Evolutionary conservation across 2,888 invertebrate genomes (phyloP).

Genomic region (Drosophila mayaguana): DNA sequence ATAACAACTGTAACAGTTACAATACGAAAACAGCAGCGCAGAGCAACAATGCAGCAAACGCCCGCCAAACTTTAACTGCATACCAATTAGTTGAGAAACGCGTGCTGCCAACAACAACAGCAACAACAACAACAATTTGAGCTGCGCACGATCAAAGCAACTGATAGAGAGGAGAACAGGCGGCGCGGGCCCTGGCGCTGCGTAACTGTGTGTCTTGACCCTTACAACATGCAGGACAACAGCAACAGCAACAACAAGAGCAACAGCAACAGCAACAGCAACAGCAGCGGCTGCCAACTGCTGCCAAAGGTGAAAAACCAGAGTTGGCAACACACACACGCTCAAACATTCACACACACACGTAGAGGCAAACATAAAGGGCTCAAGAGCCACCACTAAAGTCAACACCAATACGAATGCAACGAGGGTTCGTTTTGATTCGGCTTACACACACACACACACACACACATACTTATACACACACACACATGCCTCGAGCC

Average conservation of each 20-base stretch:
- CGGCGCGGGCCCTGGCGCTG: constrained; percentile 49
- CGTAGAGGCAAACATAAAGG: constrained; percentile 35
- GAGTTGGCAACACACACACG: constrained; percentile 66
- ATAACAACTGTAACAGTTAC: constrained; percentile 66
- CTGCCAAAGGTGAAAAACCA: constrained; percentile 82
- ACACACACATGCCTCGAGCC: constrained; percentile 30
- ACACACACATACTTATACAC: constrained; percentile 21
- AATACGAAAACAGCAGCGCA: constrained; percentile 56
- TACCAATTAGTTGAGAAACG: constrained; percentile 83
- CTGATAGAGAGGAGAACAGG: constrained; percentile 51
- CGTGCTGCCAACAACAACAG: constrained; percentile 80
- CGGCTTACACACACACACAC: constrained; percentile 57
- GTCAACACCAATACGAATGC: constrained; percentile 63
- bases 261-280: constrained; percentile 41
- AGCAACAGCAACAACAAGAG: constrained; percentile 28
- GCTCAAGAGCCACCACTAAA: constrained; percentile 67
- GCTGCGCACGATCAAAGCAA: constrained; percentile 72
- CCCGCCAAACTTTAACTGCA: constrained; percentile 81
- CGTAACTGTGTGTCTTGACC: constrained; percentile 81
- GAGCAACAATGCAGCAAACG: constrained; percentile 56
- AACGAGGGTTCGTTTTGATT: constrained; percentile 77
- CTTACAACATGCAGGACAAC: constrained; percentile 75
- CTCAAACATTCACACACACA: constrained; percentile 14
- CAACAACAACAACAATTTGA: constrained; percentile 36
- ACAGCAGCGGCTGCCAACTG: constrained; percentile 72